Percentiles rank a stretch among this genome's conserved stretches.
Conservation (phyloP, 2,113 vertebrate genomes). For the Bufo gargarizans region DNA sequence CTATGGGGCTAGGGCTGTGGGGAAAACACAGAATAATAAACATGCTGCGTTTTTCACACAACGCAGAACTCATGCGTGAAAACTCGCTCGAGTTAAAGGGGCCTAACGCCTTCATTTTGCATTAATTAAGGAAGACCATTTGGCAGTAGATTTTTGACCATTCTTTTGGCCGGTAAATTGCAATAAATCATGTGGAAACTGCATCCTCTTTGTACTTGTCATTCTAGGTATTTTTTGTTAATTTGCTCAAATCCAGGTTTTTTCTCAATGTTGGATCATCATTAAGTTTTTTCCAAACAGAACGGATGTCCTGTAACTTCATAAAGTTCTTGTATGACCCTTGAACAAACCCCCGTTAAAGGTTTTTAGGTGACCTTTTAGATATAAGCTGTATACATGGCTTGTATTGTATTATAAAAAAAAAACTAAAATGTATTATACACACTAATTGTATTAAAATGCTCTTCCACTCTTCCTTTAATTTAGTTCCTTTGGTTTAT, state of each 20-base stretch:
- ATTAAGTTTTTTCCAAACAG: neutral
- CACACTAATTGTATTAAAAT: constrained; percentile 10
- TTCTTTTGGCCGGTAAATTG: no score
- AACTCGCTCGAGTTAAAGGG: no score
- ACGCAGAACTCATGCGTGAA: no score
- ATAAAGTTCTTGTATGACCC: neutral
- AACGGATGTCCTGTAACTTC: neutral
- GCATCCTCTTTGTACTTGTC: neutral
- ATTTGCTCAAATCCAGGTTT: neutral
- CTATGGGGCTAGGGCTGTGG: no score
- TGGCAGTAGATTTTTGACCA: no score
- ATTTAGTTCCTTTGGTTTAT: neutral
- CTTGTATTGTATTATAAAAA: neutral
- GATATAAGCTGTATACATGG: neutral
- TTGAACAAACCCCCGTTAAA: neutral
- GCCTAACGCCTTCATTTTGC: no score
- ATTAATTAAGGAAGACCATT: no score
- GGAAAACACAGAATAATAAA: no score
- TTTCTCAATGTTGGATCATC: neutral
- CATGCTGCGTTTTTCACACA: no score
- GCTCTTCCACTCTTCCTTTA: neutral
- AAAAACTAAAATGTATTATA: neutral
- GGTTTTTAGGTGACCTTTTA: neutral
- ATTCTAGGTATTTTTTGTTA: no score
- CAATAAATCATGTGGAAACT: no score